A percentile compares a stretch with the other conserved stretches of the same genome.
Conservation (phyloP, 2,113 vertebrate genomes). For the Pituophis catenifer region DNA sequence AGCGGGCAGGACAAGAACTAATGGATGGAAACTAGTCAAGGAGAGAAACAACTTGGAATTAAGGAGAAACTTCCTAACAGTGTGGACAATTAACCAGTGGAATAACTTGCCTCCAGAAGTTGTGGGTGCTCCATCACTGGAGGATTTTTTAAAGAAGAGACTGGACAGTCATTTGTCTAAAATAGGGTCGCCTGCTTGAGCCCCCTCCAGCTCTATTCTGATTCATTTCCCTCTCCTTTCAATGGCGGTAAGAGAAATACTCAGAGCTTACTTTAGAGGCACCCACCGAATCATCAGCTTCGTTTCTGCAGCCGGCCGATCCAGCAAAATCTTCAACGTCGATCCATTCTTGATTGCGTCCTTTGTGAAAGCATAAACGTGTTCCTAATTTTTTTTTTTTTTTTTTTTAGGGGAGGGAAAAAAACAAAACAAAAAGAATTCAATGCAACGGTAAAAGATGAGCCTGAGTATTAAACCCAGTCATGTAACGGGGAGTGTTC, state of each 20-base stretch:
- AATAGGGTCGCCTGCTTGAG: too few relatives aligned
- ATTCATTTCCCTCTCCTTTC: neutral
- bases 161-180: neutral
- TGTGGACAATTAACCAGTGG: neutral
- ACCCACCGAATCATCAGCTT: slow-evolving; percentile 72
- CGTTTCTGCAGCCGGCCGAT: slow-evolving; percentile 81
- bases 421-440: neutral
- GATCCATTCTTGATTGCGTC: slow-evolving; percentile 89
- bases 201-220: neutral
- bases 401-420: neutral
- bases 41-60: neutral
- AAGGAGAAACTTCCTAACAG: neutral
- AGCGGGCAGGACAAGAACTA: neutral
- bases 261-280: slow-evolving; percentile 77
- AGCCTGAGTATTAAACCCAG: neutral
- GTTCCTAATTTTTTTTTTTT: slow-evolving; percentile 76
- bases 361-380: slow-evolving; percentile 92
- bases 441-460: neutral
- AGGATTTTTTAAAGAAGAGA: neutral
- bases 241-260: neutral
- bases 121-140: neutral
- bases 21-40: neutral
- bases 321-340: slow-evolving; percentile 89
- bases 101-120: neutral
- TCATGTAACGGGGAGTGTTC: neutral